Conservation (phyloP, 30 jellyfish, hydroid and myxozoan genomes). For the Hydractinia symbiolongicarpus region DNA sequence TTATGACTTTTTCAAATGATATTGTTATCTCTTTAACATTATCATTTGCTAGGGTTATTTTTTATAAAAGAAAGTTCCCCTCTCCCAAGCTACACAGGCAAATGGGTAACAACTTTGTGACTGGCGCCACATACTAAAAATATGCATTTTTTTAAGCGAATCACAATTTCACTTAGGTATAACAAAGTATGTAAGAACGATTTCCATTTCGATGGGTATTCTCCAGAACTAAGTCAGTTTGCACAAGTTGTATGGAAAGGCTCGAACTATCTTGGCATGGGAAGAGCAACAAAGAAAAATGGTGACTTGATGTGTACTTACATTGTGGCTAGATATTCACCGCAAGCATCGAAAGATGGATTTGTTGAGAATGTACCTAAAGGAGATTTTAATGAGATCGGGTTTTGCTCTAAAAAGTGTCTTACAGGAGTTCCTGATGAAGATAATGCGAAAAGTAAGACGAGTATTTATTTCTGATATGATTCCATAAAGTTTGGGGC, state of each 20-base stretch:
- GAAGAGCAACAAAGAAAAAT: slow-evolving; percentile 66
- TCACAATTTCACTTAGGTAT: slow-evolving; percentile 43
- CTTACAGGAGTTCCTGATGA: background rate
- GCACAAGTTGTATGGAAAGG: slow-evolving; percentile 96
- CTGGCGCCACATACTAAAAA: too few relatives aligned
- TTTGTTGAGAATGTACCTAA: slow-evolving; percentile 57
- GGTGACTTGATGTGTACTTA: slow-evolving; percentile 83
- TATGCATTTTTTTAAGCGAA: too few relatives aligned
- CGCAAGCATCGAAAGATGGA: slow-evolving; percentile 73
- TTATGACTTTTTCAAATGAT: too few relatives aligned
- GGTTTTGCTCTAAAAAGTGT: slow-evolving; percentile 42
- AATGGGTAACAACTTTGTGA: too few relatives aligned
- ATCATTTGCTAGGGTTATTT: too few relatives aligned
- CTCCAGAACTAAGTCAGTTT: slow-evolving; percentile 75
- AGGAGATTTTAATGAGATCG: slow-evolving; percentile 56
- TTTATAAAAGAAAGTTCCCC: too few relatives aligned
- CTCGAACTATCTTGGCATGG: slow-evolving; percentile 83
- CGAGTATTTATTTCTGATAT: too few relatives aligned
- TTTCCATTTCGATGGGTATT: slow-evolving; percentile 44
- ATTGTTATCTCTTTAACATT: too few relatives aligned
- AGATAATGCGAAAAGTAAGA: too few relatives aligned
- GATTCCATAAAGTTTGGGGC: too few relatives aligned
- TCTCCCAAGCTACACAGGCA: too few relatives aligned
- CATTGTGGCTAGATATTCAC: slow-evolving; percentile 91
- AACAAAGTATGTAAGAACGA: slow-evolving; percentile 77